A percentile compares a stretch with the other conserved stretches of the same genome.
These are phyloP conservation scores for Denticeps clupeoides DNA, from an alignment of 2,797 vertebrate species.

Conservation along the genomic window DNA sequence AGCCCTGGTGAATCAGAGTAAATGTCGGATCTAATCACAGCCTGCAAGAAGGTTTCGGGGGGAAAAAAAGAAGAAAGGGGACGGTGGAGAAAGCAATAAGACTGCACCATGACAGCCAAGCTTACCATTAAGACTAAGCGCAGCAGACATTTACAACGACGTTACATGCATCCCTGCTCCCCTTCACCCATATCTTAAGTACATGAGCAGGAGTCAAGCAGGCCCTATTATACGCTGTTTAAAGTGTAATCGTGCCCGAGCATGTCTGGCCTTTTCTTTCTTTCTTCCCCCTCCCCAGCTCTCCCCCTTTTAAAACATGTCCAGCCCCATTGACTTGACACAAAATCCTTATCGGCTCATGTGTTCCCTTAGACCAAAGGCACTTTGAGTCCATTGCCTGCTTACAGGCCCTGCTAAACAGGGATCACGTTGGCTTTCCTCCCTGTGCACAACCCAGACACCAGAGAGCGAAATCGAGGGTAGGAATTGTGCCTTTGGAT, in stretches of 20 bases:
- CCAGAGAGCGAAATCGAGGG: too few relatives aligned
- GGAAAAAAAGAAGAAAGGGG: neutral
- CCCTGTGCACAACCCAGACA: slow-evolving; percentile 23
- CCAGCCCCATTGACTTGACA: slow-evolving; percentile 30
- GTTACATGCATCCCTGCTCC: neutral
- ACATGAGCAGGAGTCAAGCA: too few relatives aligned
- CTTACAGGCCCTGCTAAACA: slow-evolving; percentile 23
- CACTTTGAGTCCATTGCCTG: slow-evolving; percentile 30
- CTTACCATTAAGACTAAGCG: too few relatives aligned
- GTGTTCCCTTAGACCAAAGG: slow-evolving; percentile 29
- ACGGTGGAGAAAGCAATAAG: neutral
- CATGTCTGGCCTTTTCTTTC: slow-evolving; percentile 6
- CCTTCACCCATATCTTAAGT: slow-evolving; percentile 5
- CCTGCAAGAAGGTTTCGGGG: neutral
- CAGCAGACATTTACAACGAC: slow-evolving; percentile 12
- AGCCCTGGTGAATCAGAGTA: too few relatives aligned
- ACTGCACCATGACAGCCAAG: too few relatives aligned
- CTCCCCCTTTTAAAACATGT: slow-evolving; percentile 25
- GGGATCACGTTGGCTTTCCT: slow-evolving; percentile 29
- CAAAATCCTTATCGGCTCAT: slow-evolving; percentile 28
- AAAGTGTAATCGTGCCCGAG: slow-evolving; percentile 20
- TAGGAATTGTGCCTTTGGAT: too few relatives aligned
- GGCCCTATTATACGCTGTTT: slow-evolving; percentile 25
- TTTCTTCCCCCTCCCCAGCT: too few relatives aligned
- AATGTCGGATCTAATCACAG: slow-evolving; percentile 6